phyloP scores from a whole-genome alignment of 2,797 vertebrate genomes.

The Lepilemur septentrionalis region DNA sequence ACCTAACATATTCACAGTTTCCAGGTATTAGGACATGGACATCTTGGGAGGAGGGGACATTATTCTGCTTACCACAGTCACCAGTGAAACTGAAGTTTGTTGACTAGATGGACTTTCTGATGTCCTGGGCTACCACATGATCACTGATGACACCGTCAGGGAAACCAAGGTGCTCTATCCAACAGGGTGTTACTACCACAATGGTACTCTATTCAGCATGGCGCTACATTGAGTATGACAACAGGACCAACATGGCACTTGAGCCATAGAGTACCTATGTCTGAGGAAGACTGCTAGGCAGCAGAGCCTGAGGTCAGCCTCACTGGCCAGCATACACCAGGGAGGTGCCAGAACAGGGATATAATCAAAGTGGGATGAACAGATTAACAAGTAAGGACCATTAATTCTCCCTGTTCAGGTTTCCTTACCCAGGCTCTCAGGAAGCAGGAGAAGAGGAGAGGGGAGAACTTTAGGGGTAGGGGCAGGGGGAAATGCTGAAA shows the following conservation, averaged over 20 bases:
- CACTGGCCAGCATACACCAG: not conserved
- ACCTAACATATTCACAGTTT: not conserved
- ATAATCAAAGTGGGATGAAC: not conserved
- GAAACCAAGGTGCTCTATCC: not conserved
- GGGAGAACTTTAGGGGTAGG: not conserved
- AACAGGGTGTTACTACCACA: not conserved
- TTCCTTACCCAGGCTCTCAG: not conserved
- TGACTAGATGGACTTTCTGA: not conserved
- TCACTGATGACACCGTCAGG: not conserved
- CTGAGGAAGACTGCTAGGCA: not conserved
- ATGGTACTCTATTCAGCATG: not conserved
- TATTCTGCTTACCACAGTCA: not conserved
- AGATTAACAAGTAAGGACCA: not conserved
- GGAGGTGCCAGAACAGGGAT: not conserved
- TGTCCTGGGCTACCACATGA: not conserved
- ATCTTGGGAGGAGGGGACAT: not conserved
- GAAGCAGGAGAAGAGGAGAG: not conserved
- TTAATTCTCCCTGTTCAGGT: not conserved
- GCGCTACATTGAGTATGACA: not conserved
- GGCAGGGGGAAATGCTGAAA: not conserved
- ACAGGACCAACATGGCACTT: not conserved
- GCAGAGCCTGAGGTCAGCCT: not conserved
- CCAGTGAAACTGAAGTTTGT: not conserved
- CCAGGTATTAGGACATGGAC: not conserved
- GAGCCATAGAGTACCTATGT: not conserved